Evolutionary conservation across 2,797 vertebrate species (phyloP), one percentile per base, ranked within the genome.

Genomic region (Danio choprae): DNA sequence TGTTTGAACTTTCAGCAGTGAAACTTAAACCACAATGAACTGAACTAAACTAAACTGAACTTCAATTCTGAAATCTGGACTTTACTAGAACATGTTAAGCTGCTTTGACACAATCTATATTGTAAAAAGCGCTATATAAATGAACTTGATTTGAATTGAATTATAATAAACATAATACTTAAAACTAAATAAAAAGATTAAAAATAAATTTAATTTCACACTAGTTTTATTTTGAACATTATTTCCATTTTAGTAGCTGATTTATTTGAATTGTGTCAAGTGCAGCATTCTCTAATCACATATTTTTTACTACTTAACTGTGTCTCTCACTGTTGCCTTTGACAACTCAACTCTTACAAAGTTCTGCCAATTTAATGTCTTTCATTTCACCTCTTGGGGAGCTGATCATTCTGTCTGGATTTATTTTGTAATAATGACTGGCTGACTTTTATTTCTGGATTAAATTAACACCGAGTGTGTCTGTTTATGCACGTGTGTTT

Each of bases 401-500:
- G 15, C 16, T 48, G 56, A 46, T 51, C 16, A 40, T n/a, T 1
- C 6, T 65, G 29, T 53, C 46, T 29, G 48, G 13, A 8, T 43
- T 77, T 77, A 13, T 77, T 65, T 46, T 75, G 46, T 51, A 46
- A 63, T 64, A 43, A 56, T 67, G 48, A 6, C 20, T 4, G 5
- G 43, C 44, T 55, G 48, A 36, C 7, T 29, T 65, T 29, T 29
- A 71, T 51, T 10, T 10, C 68, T 64, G 7, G 36, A 40, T 46
- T 68, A 11, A 74, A 62, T 62, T 36, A 62, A 63, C 16, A 40
- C n/a, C 13, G 22, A 53, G 60, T 65, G 79, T 51, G n/a, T 9
- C 79, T 7, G 29, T 41, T 48, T 80, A 79, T 86, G n/a, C n/a
- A n/a, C n/a, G 62, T 85, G 81, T 86, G 81, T 40, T 40, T 74